Percentiles rank a stretch among this genome's conserved stretches.
Conservation (phyloP, 2,113 vertebrate genomes). For the Dissostichus mawsoni region DNA sequence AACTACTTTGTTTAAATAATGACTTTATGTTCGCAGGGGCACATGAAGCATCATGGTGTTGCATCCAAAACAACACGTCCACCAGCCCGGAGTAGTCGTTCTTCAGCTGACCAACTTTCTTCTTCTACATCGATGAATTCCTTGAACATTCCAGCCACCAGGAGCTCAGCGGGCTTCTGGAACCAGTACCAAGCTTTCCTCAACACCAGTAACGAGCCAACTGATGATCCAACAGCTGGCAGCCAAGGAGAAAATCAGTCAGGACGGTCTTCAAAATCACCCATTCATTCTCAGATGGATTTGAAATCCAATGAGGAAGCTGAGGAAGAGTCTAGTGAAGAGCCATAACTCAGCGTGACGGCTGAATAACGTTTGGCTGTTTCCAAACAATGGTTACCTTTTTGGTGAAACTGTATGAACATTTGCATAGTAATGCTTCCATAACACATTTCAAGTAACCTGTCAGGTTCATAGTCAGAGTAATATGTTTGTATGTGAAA, state of each 20-base stretch:
- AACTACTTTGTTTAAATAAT: background rate
- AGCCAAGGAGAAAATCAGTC: constrained; percentile 64
- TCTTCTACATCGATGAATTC: constrained; percentile 67
- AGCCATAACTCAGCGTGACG: constrained; percentile 41
- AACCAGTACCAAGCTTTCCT: constrained; percentile 84
- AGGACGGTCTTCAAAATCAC: constrained; percentile 50
- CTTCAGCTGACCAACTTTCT: constrained; percentile 71
- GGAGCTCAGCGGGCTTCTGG: constrained; percentile 82
- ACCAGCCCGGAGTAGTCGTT: constrained; percentile 73
- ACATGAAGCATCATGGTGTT: constrained; percentile 85
- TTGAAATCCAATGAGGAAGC: constrained; percentile 48
- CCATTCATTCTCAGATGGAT: constrained; percentile 63
- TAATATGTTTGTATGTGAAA: constrained; percentile 77
- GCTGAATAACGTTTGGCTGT: constrained; percentile 44
- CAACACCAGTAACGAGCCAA: constrained; percentile 69
- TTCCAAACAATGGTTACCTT: constrained; percentile 63
- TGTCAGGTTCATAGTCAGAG: constrained; percentile 71
- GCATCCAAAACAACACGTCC: constrained; percentile 75
- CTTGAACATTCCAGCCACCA: constrained; percentile 76
- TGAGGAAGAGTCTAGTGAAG: constrained; percentile 61
- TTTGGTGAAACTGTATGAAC: constrained; percentile 52
- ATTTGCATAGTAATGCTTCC: constrained; percentile 68
- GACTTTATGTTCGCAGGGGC: constrained; percentile 71
- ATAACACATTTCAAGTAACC: constrained; percentile 67
- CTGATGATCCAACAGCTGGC: constrained; percentile 54